Evolutionary conservation across 2,888 invertebrate species (phyloP).

Genomic region (Acanthopleura granulata): DNA sequence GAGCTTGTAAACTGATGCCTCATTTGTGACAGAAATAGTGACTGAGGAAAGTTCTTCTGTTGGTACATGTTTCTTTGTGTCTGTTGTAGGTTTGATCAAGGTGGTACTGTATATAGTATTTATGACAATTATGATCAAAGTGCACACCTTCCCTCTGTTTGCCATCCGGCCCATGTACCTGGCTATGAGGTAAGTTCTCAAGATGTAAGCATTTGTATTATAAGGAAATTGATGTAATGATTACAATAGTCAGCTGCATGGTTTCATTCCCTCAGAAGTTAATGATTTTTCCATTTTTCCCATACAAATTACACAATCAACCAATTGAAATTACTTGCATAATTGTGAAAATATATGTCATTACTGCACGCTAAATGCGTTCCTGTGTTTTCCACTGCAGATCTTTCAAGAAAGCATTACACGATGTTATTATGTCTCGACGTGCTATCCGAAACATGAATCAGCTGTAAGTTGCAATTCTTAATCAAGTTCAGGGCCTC

Average conservation of each 20-base stretch:
- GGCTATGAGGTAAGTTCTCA: slow-evolving; percentile 83
- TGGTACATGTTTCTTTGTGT: slow-evolving; percentile 23
- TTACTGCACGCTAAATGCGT: too few species aligned
- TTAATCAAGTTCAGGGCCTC: neutral
- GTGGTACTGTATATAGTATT: slow-evolving; percentile 90
- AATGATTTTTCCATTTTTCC: too few species aligned
- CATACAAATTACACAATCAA: too few species aligned
- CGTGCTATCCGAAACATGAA: slow-evolving; percentile 98
- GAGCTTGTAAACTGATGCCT: too few species aligned
- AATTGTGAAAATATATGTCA: too few species aligned
- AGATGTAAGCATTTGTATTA: neutral
- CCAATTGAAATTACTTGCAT: too few species aligned
- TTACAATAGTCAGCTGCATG: too few species aligned
- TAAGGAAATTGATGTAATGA: too few species aligned
- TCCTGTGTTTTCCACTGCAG: slow-evolving; percentile 70
- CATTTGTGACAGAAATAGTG: too few species aligned
- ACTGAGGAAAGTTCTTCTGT: too few species aligned
- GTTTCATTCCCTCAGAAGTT: too few species aligned
- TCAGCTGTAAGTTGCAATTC: slow-evolving; percentile 77
- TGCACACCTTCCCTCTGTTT: slow-evolving; percentile 97
- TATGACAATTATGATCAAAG: slow-evolving; percentile 94
- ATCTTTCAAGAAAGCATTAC: slow-evolving; percentile 92
- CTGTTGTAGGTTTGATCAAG: slow-evolving; percentile 75
- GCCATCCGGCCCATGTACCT: slow-evolving; percentile 99
- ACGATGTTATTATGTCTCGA: slow-evolving; percentile 94